Evolutionary conservation across 2,113 vertebrate species (phyloP).

Genomic region (Brevimyrus niger): DNA sequence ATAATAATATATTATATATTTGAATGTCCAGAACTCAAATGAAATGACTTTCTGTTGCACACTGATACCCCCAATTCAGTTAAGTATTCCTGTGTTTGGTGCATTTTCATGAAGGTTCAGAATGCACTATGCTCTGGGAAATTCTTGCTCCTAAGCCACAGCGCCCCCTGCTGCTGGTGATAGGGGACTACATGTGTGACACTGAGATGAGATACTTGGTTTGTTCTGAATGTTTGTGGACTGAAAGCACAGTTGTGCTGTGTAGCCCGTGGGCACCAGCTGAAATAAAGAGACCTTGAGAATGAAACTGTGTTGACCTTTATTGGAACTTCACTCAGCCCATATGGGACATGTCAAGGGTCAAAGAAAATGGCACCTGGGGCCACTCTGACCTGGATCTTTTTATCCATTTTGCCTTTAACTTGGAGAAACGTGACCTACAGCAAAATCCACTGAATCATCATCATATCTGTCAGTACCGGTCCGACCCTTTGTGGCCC

Average conservation of each 20-base stretch:
- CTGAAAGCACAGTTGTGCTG: not conserved
- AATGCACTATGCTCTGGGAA: not conserved
- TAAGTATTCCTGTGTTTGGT: not conserved
- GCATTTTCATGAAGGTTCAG: not conserved
- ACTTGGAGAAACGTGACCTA: not conserved
- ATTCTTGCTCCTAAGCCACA: not conserved
- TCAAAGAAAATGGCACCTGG: not conserved
- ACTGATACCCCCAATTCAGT: not conserved
- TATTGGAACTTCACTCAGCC: not conserved
- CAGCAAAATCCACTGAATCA: not conserved
- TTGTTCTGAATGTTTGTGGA: not conserved
- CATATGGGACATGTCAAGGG: not conserved
- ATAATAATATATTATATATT: not conserved
- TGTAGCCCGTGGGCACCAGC: not conserved
- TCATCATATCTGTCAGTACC: not conserved
- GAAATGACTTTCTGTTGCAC: not conserved
- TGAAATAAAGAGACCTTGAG: not conserved
- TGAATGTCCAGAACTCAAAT: not conserved
- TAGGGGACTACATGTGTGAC: not conserved
- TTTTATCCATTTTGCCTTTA: not conserved
- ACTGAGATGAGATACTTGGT: not conserved
- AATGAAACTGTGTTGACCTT: not conserved
- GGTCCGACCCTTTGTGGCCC: not conserved
- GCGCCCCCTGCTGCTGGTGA: not conserved
- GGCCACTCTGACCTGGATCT: not conserved